Base-by-base conservation (phyloP, 1,140 invertebrate genomes). In the Gryon sp. region DNA sequence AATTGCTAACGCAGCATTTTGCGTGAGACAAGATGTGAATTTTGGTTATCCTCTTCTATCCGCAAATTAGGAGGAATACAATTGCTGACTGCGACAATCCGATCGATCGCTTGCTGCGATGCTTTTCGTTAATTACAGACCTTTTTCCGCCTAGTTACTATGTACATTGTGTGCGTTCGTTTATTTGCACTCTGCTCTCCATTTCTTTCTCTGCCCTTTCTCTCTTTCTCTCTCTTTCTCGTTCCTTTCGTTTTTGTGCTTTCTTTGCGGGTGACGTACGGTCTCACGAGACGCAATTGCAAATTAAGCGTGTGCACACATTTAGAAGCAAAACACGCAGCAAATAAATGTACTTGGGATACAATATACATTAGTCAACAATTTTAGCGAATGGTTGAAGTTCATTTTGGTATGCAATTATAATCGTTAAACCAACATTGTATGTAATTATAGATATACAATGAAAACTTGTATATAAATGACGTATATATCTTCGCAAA, bases 61-160 rank as follows among this genome's bases (percentile, higher is more conserved):
- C 15, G 34, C 73, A 76, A 69, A 76, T 76, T 76, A 69, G 59
- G 36, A 63, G 59, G 65, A 66, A 72, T 53, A 20, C 75, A 52
- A 75, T 60, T 77, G 70, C 74, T 78, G 70, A 80, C 75, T 70
- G 70, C 40, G 66, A 69, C 75, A 74, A 76, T 76, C 68, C 41
- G 65, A 63, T 66, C 55, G 36, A 60, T 57, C 14, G 45, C 45
- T 34, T 19, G 36, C 65, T 15, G 19, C 36, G 28, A 9, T 20
- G 18, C 38, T 52, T 40, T 59, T 32, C 65, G 57, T 74, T 78
- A 69, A 70, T 65, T 72, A 46, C 63, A 28, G 26, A 8, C 40
- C 7, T 30, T 60, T 69, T 69, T 45, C 43, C 19, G 1, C 38
- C 26, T 19, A 1, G 22, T 24, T 65, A 24, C n/a, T 41, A 9